phyloP scores from a whole-genome alignment of 2,888 invertebrate genomes.

The Ptycholaimellus sp. region DNA sequence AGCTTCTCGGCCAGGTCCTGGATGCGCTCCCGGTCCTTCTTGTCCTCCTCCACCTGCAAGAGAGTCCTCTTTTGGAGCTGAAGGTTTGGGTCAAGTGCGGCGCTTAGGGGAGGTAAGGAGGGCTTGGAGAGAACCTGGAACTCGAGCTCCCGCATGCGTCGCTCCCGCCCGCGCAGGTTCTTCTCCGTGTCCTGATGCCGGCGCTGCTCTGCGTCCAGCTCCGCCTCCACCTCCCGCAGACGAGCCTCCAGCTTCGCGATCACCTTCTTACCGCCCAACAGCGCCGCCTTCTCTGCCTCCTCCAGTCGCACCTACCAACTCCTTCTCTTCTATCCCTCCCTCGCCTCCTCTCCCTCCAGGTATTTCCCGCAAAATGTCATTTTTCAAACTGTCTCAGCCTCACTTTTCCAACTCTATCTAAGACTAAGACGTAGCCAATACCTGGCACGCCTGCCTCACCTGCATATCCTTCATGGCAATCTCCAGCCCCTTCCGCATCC shows the following conservation, averaged over 20 bases:
- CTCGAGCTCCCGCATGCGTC: constrained; percentile 32
- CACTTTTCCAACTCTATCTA: too few species aligned
- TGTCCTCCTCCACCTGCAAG: constrained; percentile 29
- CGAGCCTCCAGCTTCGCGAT: constrained; percentile 83
- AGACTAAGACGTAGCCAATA: too few species aligned
- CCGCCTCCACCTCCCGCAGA: constrained; percentile 10
- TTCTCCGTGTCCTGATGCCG: constrained; percentile 34
- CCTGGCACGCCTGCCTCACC: constrained; percentile 3
- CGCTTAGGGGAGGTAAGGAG: too few species aligned
- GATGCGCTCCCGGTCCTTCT: constrained; percentile 31
- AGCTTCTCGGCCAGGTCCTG: constrained; percentile 33
- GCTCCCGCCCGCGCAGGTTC: constrained; percentile 32
- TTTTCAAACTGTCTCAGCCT: constrained; percentile 51
- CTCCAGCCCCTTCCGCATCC: constrained; percentile 87
- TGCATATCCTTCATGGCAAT: too few species aligned
- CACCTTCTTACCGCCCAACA: constrained; percentile 92
- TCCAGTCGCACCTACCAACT: too few species aligned
- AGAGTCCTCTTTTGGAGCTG: constrained; percentile 19
- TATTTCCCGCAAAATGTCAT: too few species aligned
- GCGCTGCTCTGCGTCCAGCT: constrained; percentile 15
- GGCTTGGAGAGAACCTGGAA: too few species aligned
- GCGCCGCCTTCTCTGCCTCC: too few species aligned
- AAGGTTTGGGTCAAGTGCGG: too few species aligned
- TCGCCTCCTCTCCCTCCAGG: too few species aligned
- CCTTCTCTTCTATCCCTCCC: too few species aligned